Evolutionary conservation across 2,113 vertebrate species (phyloP).

Genomic region (Gadus macrocephalus): DNA sequence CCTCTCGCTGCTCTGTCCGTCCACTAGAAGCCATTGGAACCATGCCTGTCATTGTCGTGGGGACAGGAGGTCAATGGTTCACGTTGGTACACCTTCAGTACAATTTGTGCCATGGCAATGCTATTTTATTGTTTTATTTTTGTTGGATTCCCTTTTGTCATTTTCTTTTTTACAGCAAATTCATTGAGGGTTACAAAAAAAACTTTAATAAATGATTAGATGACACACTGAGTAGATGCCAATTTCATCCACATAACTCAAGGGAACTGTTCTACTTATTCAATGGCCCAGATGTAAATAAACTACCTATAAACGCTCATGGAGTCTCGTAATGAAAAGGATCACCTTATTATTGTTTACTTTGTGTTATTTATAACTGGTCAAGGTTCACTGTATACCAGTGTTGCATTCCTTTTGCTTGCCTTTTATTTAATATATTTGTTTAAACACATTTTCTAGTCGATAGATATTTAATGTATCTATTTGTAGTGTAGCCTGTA

Average conservation of each 20-base stretch:
- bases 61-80: too few species aligned
- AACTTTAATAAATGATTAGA: too few species aligned
- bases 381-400: conserved; percentile 46
- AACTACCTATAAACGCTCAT: conserved; percentile 43
- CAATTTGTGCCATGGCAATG: neutral
- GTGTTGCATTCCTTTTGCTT: conserved; percentile 40
- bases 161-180: neutral
- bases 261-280: conserved; percentile 7
- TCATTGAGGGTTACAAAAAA: conserved; percentile 14
- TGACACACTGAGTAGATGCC: conserved; percentile 12
- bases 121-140: conserved; percentile 19
- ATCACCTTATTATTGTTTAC: conserved; percentile 22
- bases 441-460: conserved; percentile 19
- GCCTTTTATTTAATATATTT: conserved; percentile 34
- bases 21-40: conserved; percentile 53
- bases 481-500: conserved; percentile 28
- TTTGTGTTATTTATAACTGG: conserved; percentile 45
- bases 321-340: conserved; percentile 21
- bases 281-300: conserved; percentile 54
- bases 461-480: conserved; percentile 22
- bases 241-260: conserved; percentile 20
- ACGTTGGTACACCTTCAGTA: neutral
- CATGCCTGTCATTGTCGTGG: neutral
- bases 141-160: neutral
- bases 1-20: conserved; percentile 24